A percentile compares a stretch with the other conserved stretches of the same genome.
phyloP scores from a whole-genome alignment of 1,140 invertebrate species.

The Protaetia brevitarsis region DNA sequence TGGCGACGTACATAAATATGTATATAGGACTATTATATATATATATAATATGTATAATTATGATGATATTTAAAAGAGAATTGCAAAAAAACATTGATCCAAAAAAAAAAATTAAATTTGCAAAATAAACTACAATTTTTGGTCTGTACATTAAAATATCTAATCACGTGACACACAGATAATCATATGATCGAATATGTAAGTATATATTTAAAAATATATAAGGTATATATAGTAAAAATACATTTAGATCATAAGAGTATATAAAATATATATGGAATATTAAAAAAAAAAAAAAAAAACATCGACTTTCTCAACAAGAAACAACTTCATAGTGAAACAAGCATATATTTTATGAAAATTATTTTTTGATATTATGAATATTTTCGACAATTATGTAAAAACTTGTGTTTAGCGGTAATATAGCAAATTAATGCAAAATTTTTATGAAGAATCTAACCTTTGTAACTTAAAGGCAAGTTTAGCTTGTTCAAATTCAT shows the following conservation, averaged over 20 bases:
- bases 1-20: not conserved
- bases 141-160: not conserved
- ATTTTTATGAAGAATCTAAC: not conserved
- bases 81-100: conserved; percentile 8
- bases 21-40: not conserved
- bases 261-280: too few species aligned
- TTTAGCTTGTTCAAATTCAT: too few species aligned
- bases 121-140: not conserved
- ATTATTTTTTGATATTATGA: not conserved
- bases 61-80: too few species aligned
- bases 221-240: not conserved
- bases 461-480: too few species aligned
- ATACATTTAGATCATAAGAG: not conserved
- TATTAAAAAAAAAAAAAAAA: too few species aligned
- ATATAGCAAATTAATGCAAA: conserved; percentile 14
- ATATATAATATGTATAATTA: not conserved
- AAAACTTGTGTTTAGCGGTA: too few species aligned
- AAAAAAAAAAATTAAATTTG: not conserved
- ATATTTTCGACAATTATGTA: not conserved
- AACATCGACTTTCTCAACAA: not conserved
- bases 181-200: not conserved
- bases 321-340: not conserved
- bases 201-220: not conserved
- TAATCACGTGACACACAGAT: not conserved
- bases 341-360: not conserved